Evolutionary conservation across 2,888 invertebrate genomes (phyloP), one percentile per base, ranked within the genome.

Genomic region (Oligia fasciuncula): DNA sequence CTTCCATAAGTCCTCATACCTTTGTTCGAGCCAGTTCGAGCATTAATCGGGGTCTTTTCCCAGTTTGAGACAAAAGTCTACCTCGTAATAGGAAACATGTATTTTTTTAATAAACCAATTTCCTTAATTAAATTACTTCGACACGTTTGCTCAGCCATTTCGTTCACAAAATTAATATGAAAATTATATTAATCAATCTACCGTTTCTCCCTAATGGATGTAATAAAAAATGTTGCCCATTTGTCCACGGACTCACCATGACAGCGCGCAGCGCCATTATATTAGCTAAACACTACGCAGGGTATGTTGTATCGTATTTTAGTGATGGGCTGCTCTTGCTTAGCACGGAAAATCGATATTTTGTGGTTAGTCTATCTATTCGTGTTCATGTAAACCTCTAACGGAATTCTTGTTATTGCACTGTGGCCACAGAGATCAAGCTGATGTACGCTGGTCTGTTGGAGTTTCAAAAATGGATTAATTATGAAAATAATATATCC

Each of bases 241-340:
- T 89, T 90, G 81, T 87, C 80, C 73, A 40, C 75, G 73, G 77
- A 82, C 80, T 72, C 79, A 62, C 76, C 73, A 65, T 88, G 90
- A 89, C 90, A 90, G 84, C 75, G 80, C 81, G 88, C 90, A 90
- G 84, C 74, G 80, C 80, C 86, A 87, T 86, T 79, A 83, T 85
- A 90, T 85, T 77, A 85, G 75, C 79, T 88, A 89, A 91, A 91
- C 86, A 88, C 83, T 82, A 79, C 73, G 76, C 71, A 76, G 72
- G 77, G 77, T 79, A 80, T 57, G 82, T 74, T 77, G 74, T 76
- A 63, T 78, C 54, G 73, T 73, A 69, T 80, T 85, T 76, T 80
- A 85, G 80, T 83, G 81, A 51, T 70, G 77, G 54, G 69, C n/a
- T 2, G 40, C 13, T 8, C 29, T 35, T 51, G 13, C 9, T 57